Evolutionary conservation across 2,797 vertebrate species (phyloP).

Genomic region (Iguana delicatissima): DNA sequence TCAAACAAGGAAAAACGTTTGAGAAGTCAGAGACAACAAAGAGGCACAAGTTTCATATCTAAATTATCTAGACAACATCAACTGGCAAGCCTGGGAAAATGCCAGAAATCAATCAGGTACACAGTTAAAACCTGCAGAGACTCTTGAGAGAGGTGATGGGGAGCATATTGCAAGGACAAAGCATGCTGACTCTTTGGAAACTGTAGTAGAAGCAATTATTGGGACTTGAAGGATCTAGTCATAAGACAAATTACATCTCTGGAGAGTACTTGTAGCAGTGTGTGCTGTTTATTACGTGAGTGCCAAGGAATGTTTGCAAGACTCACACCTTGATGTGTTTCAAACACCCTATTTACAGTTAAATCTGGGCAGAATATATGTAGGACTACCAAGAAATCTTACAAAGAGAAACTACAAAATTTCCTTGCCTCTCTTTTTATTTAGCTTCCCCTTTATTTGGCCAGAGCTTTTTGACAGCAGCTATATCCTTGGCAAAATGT

Average conservation of each 20-base stretch:
- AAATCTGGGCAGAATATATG: not conserved
- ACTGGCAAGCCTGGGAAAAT: no score
- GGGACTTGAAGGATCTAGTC: not conserved
- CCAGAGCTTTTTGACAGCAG: not conserved
- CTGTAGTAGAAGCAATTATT: not conserved
- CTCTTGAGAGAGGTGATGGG: no score
- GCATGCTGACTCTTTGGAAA: not conserved
- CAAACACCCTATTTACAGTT: not conserved
- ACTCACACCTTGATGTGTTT: not conserved
- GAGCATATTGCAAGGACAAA: not conserved
- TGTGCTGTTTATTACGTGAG: not conserved
- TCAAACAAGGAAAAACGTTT: not conserved
- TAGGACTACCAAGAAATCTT: not conserved
- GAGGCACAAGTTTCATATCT: no score
- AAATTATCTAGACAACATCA: no score
- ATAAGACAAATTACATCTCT: not conserved
- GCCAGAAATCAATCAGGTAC: no score
- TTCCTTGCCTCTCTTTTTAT: not conserved
- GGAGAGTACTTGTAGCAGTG: not conserved
- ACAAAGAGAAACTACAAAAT: not conserved
- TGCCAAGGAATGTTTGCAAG: not conserved
- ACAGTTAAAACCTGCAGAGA: no score
- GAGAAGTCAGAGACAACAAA: no score
- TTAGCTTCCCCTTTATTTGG: not conserved
- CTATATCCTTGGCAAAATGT: not conserved